Evolutionary conservation across 1,140 invertebrate genomes (phyloP).

Genomic region (Atta colombica): DNA sequence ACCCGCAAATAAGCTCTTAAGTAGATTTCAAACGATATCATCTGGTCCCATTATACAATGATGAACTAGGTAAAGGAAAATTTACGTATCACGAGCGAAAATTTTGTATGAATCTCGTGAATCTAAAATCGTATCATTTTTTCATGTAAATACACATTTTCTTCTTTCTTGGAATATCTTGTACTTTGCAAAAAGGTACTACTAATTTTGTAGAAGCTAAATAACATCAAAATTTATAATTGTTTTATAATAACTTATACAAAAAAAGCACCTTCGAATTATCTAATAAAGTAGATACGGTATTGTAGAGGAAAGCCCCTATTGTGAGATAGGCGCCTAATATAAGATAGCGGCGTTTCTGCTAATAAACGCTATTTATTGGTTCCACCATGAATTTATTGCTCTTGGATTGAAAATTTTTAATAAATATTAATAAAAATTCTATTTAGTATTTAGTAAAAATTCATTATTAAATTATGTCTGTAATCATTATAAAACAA

Average conservation of each 20-base stretch:
- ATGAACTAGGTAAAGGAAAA: background rate
- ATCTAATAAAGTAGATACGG: background rate
- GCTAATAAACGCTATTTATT: no score
- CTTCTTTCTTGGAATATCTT: background rate
- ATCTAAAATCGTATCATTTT: background rate
- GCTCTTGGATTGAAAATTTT: no score
- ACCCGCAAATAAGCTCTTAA: conserved; percentile 31
- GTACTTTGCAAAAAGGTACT: background rate
- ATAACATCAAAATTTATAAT: background rate
- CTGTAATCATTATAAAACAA: no score
- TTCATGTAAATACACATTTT: background rate
- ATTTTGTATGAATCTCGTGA: background rate
- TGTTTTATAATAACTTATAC: background rate
- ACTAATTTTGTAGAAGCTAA: background rate
- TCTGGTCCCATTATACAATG: background rate
- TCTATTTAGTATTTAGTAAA: no score
- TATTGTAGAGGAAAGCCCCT: background rate
- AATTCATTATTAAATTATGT: no score
- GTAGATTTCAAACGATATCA: conserved; percentile 46
- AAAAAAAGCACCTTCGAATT: background rate
- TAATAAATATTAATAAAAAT: no score
- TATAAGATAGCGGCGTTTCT: no score
- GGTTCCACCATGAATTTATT: no score
- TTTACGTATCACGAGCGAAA: background rate
- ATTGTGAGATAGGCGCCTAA: no score